phyloP scores from a whole-genome alignment of 2,113 vertebrate genomes.

The Lycocorax pyrrhopterus region DNA sequence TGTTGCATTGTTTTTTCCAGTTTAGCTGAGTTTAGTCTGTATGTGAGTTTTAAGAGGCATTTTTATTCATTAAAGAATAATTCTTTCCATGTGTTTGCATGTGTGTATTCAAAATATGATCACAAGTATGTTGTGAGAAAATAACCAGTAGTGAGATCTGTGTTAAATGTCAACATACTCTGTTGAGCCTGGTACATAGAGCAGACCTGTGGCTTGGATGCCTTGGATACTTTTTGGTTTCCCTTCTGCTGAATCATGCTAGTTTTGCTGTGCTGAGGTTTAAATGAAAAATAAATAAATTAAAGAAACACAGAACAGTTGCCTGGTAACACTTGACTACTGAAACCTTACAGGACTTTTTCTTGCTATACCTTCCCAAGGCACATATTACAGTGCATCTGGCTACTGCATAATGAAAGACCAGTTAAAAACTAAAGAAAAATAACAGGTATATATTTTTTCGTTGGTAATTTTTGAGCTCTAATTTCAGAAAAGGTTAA shows the following conservation, averaged over 20 bases:
- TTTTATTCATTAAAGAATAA: background rate
- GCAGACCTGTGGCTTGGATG: background rate
- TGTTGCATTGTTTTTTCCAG: slow-evolving; percentile 6
- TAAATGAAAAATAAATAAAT: slow-evolving; percentile 64
- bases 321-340: slow-evolving; percentile 57
- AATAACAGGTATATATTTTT: background rate
- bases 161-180: background rate
- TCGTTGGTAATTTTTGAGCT: background rate
- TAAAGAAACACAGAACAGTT: background rate
- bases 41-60: background rate
- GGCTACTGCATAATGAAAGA: background rate
- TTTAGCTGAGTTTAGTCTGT: background rate
- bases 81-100: background rate
- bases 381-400: background rate
- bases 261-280: slow-evolving; percentile 42
- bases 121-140: background rate
- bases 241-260: background rate
- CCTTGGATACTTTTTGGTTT: background rate
- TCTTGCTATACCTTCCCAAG: slow-evolving; percentile 5
- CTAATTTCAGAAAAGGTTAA: background rate
- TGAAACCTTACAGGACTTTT: slow-evolving; percentile 43
- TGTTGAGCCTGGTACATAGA: background rate
- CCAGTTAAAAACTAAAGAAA: background rate
- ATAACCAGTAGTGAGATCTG: background rate
- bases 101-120: background rate